Percentiles rank a stretch among this genome's conserved stretches.
Evolutionary conservation across 1,140 invertebrate species (phyloP).

Genomic region (Nymphalis io): DNA sequence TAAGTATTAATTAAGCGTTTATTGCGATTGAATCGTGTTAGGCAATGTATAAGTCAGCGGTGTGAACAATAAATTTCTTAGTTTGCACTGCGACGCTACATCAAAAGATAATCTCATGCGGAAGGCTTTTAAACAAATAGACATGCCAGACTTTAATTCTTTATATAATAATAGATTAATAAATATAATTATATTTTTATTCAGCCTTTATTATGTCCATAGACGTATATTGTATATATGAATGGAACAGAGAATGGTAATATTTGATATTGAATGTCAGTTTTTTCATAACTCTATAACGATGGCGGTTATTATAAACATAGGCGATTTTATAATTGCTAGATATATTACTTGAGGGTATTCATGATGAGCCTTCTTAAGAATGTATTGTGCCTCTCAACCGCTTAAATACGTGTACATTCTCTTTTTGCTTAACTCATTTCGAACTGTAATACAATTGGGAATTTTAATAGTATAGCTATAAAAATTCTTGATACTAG

Average conservation of each 20-base stretch:
- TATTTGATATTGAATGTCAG: no score
- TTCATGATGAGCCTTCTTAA: no score
- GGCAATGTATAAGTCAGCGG: conserved; percentile 24
- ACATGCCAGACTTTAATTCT: conserved; percentile 6
- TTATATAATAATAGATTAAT: background rate
- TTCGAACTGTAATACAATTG: background rate
- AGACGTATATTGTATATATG: no score
- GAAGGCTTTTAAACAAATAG: conserved; percentile 23
- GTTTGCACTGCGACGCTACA: conserved; percentile 42
- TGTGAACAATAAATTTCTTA: conserved; percentile 40
- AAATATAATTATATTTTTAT: background rate
- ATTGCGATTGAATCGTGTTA: conserved; percentile 3
- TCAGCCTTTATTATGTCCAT: no score
- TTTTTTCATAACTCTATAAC: no score
- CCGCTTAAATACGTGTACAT: no score
- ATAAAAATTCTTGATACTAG: conserved; percentile 2
- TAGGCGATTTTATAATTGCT: no score
- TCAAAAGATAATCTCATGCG: conserved; percentile 42
- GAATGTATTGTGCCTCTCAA: no score
- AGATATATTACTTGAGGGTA: no score
- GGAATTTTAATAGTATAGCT: conserved; percentile 3
- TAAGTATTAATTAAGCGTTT: background rate
- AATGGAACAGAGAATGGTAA: no score
- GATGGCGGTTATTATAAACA: no score
- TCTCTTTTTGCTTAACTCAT: background rate